These are phyloP conservation scores for Carapus acus DNA, from an alignment of 2,797 vertebrate genomes.

Conservation along the genomic window DNA sequence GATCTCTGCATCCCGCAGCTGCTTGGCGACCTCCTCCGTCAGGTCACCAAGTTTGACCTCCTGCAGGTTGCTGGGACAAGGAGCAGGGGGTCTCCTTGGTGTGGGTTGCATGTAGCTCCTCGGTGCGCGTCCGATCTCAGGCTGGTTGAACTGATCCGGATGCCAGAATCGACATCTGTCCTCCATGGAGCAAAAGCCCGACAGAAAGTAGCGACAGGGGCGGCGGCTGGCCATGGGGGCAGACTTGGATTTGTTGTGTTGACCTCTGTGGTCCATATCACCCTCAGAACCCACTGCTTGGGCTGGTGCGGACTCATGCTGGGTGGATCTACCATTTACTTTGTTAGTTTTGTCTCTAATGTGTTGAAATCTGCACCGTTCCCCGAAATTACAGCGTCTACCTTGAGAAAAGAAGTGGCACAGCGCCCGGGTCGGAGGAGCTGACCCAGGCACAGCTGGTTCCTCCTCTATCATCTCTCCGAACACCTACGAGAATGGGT, in stretches of 20 bases:
- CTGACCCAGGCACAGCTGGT: slow-evolving; percentile 9
- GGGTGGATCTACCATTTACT: not conserved
- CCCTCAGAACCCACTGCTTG: slow-evolving; percentile 5
- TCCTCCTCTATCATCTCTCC: slow-evolving; percentile 47
- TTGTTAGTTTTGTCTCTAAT: slow-evolving; percentile 42
- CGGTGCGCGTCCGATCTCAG: slow-evolving; percentile 27
- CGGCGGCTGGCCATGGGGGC: slow-evolving; percentile 30
- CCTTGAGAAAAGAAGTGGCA: slow-evolving; percentile 78
- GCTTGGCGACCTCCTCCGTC: slow-evolving; percentile 61
- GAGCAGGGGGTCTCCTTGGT: slow-evolving; percentile 20
- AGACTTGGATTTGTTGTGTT: slow-evolving; percentile 13
- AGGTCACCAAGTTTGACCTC: slow-evolving; percentile 70
- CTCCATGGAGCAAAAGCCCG: slow-evolving; percentile 78
- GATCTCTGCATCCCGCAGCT: slow-evolving; percentile 75
- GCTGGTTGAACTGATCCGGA: slow-evolving; percentile 52
- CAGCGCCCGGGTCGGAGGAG: slow-evolving; percentile 37
- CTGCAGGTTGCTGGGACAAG: slow-evolving; percentile 41
- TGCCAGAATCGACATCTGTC: slow-evolving; percentile 78
- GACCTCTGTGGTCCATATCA: slow-evolving; percentile 6
- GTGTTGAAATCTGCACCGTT: slow-evolving; percentile 73
- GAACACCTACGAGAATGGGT: slow-evolving; percentile 27
- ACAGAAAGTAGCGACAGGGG: slow-evolving; percentile 75
- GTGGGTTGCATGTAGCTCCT: slow-evolving; percentile 7
- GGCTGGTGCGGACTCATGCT: slow-evolving; percentile 4
- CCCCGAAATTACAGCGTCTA: slow-evolving; percentile 72